Percentiles rank a stretch among this genome's conserved stretches.
Evolutionary conservation across 2,888 invertebrate genomes (phyloP).

Genomic region (Stenodema calcarata): DNA sequence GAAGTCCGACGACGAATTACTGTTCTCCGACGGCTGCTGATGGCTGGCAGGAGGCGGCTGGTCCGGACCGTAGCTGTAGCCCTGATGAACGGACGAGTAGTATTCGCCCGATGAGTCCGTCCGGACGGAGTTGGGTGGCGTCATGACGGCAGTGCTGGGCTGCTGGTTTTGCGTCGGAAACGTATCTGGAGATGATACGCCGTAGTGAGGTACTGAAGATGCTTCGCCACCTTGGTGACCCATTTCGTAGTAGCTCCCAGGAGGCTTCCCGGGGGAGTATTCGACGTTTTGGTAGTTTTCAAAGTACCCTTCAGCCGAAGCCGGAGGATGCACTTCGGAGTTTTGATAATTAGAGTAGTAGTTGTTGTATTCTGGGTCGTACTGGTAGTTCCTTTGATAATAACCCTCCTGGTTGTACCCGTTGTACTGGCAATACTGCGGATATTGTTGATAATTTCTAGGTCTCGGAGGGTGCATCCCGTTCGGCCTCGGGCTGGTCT

Average conservation of each 20-base stretch:
- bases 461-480: slow-evolving; percentile 49
- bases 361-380: slow-evolving; percentile 51
- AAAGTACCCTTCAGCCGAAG: slow-evolving; percentile 60
- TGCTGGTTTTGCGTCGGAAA: slow-evolving; percentile 64
- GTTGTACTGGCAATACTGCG: slow-evolving; percentile 61
- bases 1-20: slow-evolving; percentile 92
- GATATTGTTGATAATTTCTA: slow-evolving; percentile 51
- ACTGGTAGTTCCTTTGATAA: slow-evolving; percentile 63
- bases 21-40: slow-evolving; percentile 73
- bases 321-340: slow-evolving; percentile 59
- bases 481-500: slow-evolving; percentile 50
- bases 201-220: slow-evolving; percentile 63
- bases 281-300: slow-evolving; percentile 58
- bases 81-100: slow-evolving; percentile 75
- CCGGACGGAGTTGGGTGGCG: slow-evolving; percentile 68
- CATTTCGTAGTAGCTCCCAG: slow-evolving; percentile 67
- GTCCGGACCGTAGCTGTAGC: slow-evolving; percentile 64
- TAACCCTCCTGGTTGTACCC: slow-evolving; percentile 62
- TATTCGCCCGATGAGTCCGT: slow-evolving; percentile 69
- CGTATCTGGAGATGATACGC: slow-evolving; percentile 63
- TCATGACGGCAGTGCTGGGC: slow-evolving; percentile 66
- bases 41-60: slow-evolving; percentile 57
- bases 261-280: slow-evolving; percentile 60
- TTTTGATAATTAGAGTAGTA: slow-evolving; percentile 44
- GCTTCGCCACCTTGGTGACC: slow-evolving; percentile 65